Conservation (phyloP, 2,113 vertebrate species). For the Prunella fulvescens region DNA sequence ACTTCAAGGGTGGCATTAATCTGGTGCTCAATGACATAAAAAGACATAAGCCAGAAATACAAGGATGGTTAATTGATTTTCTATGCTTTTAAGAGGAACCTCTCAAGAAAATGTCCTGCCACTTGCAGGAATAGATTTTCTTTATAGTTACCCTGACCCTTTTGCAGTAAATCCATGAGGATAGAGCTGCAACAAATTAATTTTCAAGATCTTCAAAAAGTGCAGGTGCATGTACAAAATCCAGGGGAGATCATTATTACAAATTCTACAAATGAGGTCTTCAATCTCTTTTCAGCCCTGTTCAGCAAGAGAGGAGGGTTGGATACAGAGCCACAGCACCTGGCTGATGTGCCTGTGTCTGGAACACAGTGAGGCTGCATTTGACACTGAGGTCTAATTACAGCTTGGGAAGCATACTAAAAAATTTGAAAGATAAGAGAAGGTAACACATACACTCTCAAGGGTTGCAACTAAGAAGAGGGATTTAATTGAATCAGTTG, state of each 20-base stretch:
- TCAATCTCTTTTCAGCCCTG: neutral
- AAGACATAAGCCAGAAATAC: neutral
- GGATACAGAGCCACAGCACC: accelerated
- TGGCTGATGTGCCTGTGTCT: neutral
- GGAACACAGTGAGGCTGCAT: neutral
- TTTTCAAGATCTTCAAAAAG: neutral
- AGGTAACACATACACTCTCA: neutral
- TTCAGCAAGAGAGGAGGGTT: neutral
- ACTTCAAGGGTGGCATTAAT: neutral
- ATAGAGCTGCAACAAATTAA: neutral
- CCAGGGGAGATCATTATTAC: neutral
- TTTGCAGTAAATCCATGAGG: neutral
- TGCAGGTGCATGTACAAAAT: neutral
- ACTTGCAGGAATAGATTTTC: neutral
- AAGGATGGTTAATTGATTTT: neutral
- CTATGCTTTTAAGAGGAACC: neutral
- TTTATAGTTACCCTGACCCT: neutral
- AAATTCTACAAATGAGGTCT: neutral
- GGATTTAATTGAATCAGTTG: neutral
- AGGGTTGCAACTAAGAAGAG: neutral
- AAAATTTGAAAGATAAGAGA: neutral
- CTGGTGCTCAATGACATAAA: neutral
- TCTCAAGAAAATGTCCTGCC: neutral
- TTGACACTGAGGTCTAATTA: neutral
- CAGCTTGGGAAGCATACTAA: neutral